These are phyloP conservation scores for Cebus imitator DNA, from an alignment of 2,113 vertebrate species.

Conservation along the genomic window DNA sequence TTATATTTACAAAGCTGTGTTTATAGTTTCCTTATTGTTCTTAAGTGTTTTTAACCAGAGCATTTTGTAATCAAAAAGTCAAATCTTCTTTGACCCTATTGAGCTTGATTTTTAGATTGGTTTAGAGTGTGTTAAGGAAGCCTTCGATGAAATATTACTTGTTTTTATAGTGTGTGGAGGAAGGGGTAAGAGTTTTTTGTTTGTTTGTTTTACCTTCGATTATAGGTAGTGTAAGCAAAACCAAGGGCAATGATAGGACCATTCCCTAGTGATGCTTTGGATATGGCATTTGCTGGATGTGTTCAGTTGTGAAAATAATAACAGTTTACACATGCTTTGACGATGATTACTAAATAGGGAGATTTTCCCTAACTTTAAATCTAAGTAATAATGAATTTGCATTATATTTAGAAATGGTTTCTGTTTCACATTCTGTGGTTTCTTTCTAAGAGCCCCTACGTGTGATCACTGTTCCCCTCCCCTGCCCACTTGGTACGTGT, in stretches of 20 bases:
- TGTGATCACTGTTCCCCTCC: not conserved
- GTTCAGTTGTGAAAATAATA: not conserved
- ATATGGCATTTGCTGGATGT: not conserved
- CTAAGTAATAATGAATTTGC: not conserved
- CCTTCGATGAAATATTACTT: not conserved
- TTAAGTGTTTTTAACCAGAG: not conserved
- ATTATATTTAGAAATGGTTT: not conserved
- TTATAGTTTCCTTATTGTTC: not conserved
- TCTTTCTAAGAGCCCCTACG: not conserved
- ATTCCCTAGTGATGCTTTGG: not conserved
- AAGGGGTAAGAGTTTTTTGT: no score
- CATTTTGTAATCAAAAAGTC: conserved; percentile 30
- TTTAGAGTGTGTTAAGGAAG: not conserved
- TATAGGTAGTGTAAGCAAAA: not conserved
- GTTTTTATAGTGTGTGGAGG: not conserved
- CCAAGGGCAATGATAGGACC: not conserved
- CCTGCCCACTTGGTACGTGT: not conserved
- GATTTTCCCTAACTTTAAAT: not conserved
- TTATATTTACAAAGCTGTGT: not conserved
- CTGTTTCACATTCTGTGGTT: not conserved
- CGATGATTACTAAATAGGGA: not conserved
- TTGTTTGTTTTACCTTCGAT: not conserved
- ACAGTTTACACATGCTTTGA: not conserved
- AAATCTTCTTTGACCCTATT: not conserved
- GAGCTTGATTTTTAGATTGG: not conserved